Conservation (phyloP, 53 echinoderm and acorn worm genomes). For the Glandiceps talaboti region DNA sequence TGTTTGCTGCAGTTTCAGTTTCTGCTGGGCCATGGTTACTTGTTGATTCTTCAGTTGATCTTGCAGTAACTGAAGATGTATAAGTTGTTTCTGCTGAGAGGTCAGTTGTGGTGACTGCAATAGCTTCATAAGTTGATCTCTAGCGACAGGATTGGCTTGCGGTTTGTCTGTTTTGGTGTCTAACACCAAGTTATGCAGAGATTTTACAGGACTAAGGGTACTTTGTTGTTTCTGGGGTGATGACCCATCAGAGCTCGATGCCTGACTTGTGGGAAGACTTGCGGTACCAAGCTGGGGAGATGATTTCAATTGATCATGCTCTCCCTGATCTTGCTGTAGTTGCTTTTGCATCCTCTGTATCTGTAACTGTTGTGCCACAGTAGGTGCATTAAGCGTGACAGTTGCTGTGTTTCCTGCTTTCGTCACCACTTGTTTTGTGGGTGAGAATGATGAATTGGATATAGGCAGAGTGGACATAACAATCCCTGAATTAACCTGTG, state of each 20-base stretch:
- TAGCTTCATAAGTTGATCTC: background rate
- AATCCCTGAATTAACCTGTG: background rate
- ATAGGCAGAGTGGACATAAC: background rate
- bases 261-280: background rate
- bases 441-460: background rate
- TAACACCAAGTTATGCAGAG: background rate
- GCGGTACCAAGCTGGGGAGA: background rate
- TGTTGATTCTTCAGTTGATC: background rate
- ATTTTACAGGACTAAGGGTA: background rate
- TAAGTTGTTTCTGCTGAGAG: background rate
- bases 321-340: too few relatives aligned
- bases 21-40: background rate
- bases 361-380: conserved; percentile 1
- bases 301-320: background rate
- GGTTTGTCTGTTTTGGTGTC: background rate
- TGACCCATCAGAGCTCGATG: background rate
- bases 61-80: background rate
- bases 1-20: background rate
- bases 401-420: conserved; percentile 2
- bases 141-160: background rate
- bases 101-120: background rate
- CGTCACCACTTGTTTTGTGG: background rate
- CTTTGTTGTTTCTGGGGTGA: background rate
- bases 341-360: background rate
- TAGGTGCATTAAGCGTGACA: conserved; percentile 3